Evolutionary conservation across 92 coral and sea anemone species (phyloP).

Genomic region (Scolanthus callimorphus): DNA sequence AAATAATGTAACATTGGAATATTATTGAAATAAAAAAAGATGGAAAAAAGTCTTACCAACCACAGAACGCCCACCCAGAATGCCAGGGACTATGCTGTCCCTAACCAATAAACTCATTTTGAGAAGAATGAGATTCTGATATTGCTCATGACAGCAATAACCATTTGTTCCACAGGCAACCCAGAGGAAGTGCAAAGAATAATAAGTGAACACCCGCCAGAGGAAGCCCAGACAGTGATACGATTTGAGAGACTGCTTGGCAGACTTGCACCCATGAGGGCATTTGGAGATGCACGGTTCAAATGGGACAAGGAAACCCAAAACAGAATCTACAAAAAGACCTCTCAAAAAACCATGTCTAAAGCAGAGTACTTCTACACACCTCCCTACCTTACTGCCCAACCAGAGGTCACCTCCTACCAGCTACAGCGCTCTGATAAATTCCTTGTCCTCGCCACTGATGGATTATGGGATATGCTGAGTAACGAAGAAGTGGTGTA

Average conservation of each 20-base stretch:
- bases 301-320: conserved; percentile 80
- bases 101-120: too few relatives aligned
- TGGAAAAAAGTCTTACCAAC: too few relatives aligned
- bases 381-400: conserved; percentile 89
- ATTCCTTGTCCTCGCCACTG: conserved; percentile 82
- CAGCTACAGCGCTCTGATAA: conserved; percentile 71
- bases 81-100: too few relatives aligned
- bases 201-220: conserved; percentile 66
- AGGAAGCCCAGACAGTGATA: conserved; percentile 63
- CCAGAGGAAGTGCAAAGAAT: conserved; percentile 83
- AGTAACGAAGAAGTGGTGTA: conserved; percentile 79
- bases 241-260: conserved; percentile 63
- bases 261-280: conserved; percentile 77
- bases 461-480: conserved; percentile 95
- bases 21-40: too few relatives aligned
- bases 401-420: conserved; percentile 80
- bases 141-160: too few relatives aligned
- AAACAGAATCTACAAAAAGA: conserved; percentile 33
- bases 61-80: too few relatives aligned
- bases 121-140: too few relatives aligned
- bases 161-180: too few relatives aligned
- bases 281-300: conserved; percentile 84
- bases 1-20: too few relatives aligned
- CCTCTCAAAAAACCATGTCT: conserved; percentile 29
- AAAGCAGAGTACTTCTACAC: conserved; percentile 49